Conservation (phyloP, 2,113 vertebrate genomes). For the Carlito syrichta region DNA sequence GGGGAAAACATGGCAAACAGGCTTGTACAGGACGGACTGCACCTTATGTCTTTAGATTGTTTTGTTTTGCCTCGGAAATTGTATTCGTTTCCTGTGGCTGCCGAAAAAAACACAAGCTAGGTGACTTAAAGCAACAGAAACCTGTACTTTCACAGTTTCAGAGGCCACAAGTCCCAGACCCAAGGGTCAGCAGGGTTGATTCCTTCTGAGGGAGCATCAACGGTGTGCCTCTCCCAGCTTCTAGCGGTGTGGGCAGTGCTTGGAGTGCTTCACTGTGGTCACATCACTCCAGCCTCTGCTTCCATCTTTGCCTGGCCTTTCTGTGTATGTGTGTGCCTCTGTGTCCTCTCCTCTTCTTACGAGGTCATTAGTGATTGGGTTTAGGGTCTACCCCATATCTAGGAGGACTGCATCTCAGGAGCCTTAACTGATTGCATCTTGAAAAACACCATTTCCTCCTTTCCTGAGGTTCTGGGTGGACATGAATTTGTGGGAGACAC, state of each 20-base stretch:
- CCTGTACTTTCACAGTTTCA: accelerated
- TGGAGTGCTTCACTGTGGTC: accelerated
- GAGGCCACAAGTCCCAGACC: background rate
- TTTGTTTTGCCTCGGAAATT: background rate
- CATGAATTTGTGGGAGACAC: background rate
- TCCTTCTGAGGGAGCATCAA: background rate
- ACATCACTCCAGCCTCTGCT: background rate
- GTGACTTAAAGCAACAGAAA: background rate
- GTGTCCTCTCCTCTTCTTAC: background rate
- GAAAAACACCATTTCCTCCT: background rate
- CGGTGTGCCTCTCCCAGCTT: background rate
- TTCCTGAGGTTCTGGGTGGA: background rate
- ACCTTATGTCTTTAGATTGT: background rate
- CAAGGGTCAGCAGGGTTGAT: background rate
- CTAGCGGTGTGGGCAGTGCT: background rate
- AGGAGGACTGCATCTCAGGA: background rate
- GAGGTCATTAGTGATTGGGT: background rate
- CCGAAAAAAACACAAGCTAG: no score
- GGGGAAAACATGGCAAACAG: background rate
- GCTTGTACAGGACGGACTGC: background rate
- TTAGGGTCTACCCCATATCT: background rate
- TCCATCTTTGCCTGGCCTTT: no score
- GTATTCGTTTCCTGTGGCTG: background rate
- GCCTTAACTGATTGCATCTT: background rate
- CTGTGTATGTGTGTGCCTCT: accelerated